Conservation (phyloP, 1,140 invertebrate species). For the Drosophila yakuba region DNA sequence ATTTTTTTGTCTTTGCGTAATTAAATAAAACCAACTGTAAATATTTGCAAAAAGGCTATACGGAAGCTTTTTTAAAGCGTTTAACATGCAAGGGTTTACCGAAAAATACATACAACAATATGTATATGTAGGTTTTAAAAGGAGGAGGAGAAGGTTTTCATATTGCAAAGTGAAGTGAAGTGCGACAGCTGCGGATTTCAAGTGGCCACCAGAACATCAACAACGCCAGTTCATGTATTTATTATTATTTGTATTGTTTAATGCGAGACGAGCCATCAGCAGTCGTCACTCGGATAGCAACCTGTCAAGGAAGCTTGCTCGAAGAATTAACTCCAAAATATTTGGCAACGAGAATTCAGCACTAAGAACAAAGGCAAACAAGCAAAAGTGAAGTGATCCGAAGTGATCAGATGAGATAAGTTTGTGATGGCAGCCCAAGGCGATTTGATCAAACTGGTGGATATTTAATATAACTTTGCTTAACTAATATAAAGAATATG, state of each 20-base stretch:
- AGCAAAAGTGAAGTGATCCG: conserved; percentile 33
- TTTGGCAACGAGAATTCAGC: conserved; percentile 65
- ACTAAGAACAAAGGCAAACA: conserved; percentile 63
- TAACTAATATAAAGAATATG: too few species aligned
- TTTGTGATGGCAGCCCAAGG: conserved; percentile 29
- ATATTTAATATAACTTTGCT: too few species aligned
- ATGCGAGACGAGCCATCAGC: conserved; percentile 6
- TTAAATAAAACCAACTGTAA: conserved; percentile 75
- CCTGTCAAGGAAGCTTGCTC: conserved; percentile 55
- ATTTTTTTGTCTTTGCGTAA: conserved; percentile 54
- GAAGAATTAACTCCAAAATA: conserved; percentile 53
- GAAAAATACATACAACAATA: background rate
- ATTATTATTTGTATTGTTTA: conserved; percentile 3
- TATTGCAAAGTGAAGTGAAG: conserved; percentile 75
- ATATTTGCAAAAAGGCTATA: conserved; percentile 81
- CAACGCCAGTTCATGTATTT: conserved; percentile 31
- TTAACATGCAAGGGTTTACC: conserved; percentile 44
- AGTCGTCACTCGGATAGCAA: conserved; percentile 42
- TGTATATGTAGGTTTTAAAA: conserved; percentile 23
- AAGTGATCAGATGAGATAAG: conserved; percentile 4
- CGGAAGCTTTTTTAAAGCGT: conserved; percentile 70
- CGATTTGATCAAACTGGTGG: background rate
- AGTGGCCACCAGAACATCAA: conserved; percentile 59
- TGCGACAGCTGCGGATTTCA: conserved; percentile 73
- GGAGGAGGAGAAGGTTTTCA: conserved; percentile 37